Conservation (phyloP, 2,888 invertebrate species). For the Alitta virens region DNA sequence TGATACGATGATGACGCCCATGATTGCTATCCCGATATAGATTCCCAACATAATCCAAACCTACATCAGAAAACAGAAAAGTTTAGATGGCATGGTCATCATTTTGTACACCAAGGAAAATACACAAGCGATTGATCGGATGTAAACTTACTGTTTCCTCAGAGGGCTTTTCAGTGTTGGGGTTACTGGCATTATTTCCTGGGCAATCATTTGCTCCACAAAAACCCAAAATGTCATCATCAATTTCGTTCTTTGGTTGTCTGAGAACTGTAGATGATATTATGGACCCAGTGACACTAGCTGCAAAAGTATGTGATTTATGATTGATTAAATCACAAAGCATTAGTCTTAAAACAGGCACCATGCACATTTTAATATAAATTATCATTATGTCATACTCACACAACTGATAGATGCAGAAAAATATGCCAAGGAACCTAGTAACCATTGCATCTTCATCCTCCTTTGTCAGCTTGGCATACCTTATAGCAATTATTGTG, state of each 20-base stretch:
- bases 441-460: slow-evolving; percentile 86
- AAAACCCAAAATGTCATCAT: not conserved
- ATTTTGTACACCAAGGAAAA: too few relatives aligned
- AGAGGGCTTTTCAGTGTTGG: slow-evolving; percentile 63
- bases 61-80: slow-evolving; percentile 3
- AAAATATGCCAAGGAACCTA: slow-evolving; percentile 97
- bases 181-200: slow-evolving; percentile 55
- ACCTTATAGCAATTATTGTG: slow-evolving; percentile 69
- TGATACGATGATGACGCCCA: slow-evolving; percentile 80
- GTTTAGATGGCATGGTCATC: too few relatives aligned
- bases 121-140: too few relatives aligned
- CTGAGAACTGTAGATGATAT: slow-evolving; percentile 36
- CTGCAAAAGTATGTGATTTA: slow-evolving; percentile 14
- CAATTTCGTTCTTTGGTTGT: not conserved
- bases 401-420: slow-evolving; percentile 94
- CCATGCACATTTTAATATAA: too few relatives aligned
- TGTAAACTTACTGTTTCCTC: not conserved
- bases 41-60: slow-evolving; percentile 32
- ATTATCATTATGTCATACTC: slow-evolving; percentile 60
- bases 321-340: too few relatives aligned
- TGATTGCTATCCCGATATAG: slow-evolving; percentile 24
- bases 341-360: too few relatives aligned
- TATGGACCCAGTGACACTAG: slow-evolving; percentile 28
- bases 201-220: slow-evolving; percentile 58
- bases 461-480: slow-evolving; percentile 78